A percentile compares a stretch with the other conserved stretches of the same genome.
phyloP scores from a whole-genome alignment of 1,140 invertebrate species.

The Chironomus tepperi region DNA sequence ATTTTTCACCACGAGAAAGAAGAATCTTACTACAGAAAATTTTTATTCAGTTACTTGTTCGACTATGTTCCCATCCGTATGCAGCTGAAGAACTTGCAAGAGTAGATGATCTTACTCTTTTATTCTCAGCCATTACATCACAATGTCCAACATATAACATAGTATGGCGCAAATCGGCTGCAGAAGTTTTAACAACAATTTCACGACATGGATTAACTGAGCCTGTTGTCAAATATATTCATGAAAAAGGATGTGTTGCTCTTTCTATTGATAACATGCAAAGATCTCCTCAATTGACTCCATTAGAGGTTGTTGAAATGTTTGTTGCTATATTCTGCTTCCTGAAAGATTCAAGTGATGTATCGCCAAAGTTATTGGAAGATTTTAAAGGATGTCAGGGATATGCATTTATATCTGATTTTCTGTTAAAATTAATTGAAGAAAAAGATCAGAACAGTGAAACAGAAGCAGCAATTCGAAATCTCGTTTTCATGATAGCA shows the following conservation, averaged over 20 bases:
- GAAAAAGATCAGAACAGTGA: constrained; percentile 61
- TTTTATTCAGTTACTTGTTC: constrained; percentile 91
- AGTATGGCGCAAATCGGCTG: constrained; percentile 93
- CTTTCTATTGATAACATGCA: constrained; percentile 97
- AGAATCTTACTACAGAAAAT: constrained; percentile 90
- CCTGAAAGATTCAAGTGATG: constrained; percentile 95
- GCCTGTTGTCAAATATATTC: constrained; percentile 91
- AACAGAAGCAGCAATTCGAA: constrained; percentile 80
- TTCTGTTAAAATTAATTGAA: constrained; percentile 74
- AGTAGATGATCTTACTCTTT: constrained; percentile 90
- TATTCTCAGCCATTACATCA: constrained; percentile 95
- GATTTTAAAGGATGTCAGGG: constrained; percentile 93
- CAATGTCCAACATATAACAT: constrained; percentile 87
- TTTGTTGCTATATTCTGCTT: constrained; percentile 97
- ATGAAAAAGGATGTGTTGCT: constrained; percentile 91
- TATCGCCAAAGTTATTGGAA: constrained; percentile 87
- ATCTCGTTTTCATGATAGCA: constrained; percentile 85
- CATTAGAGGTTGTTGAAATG: constrained; percentile 96
- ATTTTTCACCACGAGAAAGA: constrained; percentile 84
- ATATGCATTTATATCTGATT: constrained; percentile 90
- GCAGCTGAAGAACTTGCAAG: constrained; percentile 93
- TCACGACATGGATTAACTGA: constrained; percentile 88
- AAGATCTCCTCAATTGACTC: constrained; percentile 79
- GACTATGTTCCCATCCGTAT: constrained; percentile 82
- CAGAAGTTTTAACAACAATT: constrained; percentile 92